Conservation (phyloP, 2,113 vertebrate species). For the Ardeotis arabs region DNA sequence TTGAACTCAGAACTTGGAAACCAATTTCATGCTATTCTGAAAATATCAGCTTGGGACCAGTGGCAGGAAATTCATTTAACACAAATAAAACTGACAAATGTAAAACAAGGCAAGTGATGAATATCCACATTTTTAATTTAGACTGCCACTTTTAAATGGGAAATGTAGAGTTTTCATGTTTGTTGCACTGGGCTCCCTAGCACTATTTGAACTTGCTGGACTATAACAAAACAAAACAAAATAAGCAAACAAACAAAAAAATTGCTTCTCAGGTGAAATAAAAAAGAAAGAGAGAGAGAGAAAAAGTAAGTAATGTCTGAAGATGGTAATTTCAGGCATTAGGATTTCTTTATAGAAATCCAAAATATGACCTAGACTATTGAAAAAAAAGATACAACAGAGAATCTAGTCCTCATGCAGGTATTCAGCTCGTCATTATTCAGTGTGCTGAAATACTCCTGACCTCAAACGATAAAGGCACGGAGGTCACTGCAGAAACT, state of each 20-base stretch:
- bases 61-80: background rate
- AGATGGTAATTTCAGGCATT: background rate
- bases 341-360: background rate
- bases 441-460: background rate
- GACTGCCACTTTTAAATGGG: background rate
- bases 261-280: background rate
- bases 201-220: background rate
- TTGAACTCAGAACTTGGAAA: background rate
- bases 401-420: background rate
- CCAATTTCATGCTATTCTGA: background rate
- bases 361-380: background rate
- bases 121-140: background rate
- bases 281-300: background rate
- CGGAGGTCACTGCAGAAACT: conserved; percentile 10
- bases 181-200: background rate
- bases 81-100: background rate
- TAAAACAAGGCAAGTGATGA: background rate
- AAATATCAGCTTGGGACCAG: background rate
- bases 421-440: conserved; percentile 14
- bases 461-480: background rate
- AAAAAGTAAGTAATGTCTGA: background rate
- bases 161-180: background rate
- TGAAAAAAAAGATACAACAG: background rate
- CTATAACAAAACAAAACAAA: background rate
- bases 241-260: background rate